Percentiles rank a stretch among this genome's conserved stretches.
Evolutionary conservation across 2,113 vertebrate species (phyloP).

Genomic region (Lamprologus callipterus): DNA sequence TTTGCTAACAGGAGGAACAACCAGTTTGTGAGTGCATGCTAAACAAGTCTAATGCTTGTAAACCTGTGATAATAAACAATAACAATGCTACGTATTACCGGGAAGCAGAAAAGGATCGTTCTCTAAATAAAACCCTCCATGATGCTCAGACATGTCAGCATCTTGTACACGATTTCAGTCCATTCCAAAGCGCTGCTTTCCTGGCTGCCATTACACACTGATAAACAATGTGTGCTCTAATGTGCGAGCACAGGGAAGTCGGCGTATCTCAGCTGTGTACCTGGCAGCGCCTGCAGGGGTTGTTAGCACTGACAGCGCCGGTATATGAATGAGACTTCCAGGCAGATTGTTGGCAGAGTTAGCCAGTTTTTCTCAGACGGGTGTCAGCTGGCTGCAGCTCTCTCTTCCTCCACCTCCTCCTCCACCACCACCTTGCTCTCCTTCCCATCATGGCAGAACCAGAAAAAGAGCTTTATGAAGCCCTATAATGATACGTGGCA

Average conservation of each 20-base stretch:
- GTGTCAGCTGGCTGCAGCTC: constrained; percentile 44
- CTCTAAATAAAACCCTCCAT: background rate
- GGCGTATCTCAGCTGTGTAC: constrained; percentile 44
- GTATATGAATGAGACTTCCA: constrained; percentile 44
- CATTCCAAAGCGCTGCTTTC: background rate
- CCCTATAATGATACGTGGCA: constrained; percentile 58
- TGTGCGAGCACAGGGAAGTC: constrained; percentile 19
- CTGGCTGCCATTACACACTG: constrained; percentile 13
- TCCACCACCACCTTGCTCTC: constrained; percentile 4
- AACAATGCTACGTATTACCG: background rate
- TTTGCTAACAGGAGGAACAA: background rate
- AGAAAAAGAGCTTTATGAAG: constrained; percentile 32
- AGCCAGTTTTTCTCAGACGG: constrained; percentile 30
- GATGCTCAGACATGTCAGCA: background rate
- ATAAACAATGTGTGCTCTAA: constrained; percentile 44
- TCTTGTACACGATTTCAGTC: background rate
- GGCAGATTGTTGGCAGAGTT: constrained; percentile 57
- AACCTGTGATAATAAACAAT: background rate
- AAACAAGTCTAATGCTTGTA: background rate
- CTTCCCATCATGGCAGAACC: constrained; percentile 32
- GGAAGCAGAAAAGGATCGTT: background rate
- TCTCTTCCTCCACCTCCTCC: constrained; percentile 17
- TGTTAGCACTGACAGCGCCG: constrained; percentile 49
- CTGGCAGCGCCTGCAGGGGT: constrained; percentile 58
- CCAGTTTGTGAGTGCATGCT: background rate